These are phyloP conservation scores for Eristalis intricaria DNA, from an alignment of 2,888 invertebrate species.

Conservation along the genomic window DNA sequence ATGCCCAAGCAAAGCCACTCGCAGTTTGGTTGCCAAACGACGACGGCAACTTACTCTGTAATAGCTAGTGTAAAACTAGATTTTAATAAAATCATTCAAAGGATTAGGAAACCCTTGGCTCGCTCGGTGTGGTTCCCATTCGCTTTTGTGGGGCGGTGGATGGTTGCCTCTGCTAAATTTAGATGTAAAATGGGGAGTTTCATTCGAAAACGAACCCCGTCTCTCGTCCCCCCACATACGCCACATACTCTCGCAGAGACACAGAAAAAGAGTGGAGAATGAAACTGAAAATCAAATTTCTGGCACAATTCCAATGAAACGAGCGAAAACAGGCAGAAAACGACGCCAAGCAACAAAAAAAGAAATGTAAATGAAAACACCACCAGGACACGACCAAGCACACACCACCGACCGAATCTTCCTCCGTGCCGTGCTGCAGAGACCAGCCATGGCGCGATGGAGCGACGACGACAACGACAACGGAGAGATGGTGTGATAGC, in stretches of 20 bases:
- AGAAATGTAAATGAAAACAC: conserved; percentile 25
- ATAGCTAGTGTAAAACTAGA: conserved; percentile 46
- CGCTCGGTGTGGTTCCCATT: background rate
- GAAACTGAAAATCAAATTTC: conserved; percentile 68
- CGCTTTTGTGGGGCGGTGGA: background rate
- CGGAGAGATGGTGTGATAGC: background rate
- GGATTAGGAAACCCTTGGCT: conserved; percentile 17
- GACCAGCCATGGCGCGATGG: conserved; percentile 22
- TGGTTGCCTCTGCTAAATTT: conserved; percentile 30
- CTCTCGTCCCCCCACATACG: background rate
- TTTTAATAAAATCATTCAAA: conserved; percentile 61
- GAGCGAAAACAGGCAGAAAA: conserved; percentile 2
- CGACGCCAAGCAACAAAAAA: background rate
- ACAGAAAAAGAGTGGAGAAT: conserved; percentile 44
- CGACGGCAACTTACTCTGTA: conserved; percentile 19
- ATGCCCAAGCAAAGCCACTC: background rate
- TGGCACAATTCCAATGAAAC: conserved; percentile 63
- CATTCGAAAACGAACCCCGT: conserved; percentile 29
- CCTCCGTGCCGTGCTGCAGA: conserved; percentile 23
- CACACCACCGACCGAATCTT: conserved; percentile 8
- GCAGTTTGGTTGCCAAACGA: background rate
- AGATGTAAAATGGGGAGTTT: conserved; percentile 55
- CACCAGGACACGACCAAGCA: conserved; percentile 55
- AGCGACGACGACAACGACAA: background rate
- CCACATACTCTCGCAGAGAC: background rate